Percentiles rank a stretch among this genome's conserved stretches.
phyloP scores from a whole-genome alignment of 2,797 vertebrate genomes.

The Podarcis siculus region DNA sequence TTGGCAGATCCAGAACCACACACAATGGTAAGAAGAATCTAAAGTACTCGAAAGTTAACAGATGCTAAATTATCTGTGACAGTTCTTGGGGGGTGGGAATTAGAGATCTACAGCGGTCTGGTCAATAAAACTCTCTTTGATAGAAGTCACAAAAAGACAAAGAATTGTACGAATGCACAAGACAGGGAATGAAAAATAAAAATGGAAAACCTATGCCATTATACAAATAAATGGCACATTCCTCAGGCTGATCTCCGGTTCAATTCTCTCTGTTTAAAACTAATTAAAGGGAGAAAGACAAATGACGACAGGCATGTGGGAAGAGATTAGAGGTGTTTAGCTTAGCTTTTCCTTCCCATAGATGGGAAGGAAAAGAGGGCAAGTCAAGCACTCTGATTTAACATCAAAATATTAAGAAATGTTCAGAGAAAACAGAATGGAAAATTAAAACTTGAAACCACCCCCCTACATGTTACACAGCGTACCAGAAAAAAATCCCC shows the following conservation, averaged over 20 bases:
- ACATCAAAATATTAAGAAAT: not conserved
- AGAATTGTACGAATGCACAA: not conserved
- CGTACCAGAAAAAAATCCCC: not conserved
- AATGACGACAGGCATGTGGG: not conserved
- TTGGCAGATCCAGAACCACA: not conserved
- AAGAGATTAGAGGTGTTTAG: slow-evolving; percentile 10
- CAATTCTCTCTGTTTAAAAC: slow-evolving; percentile 8
- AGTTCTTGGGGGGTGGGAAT: not conserved
- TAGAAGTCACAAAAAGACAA: slow-evolving; percentile 4
- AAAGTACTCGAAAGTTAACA: not conserved
- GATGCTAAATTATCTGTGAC: not conserved
- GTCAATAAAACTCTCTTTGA: not conserved
- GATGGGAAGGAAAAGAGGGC: not conserved
- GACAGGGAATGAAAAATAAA: not conserved
- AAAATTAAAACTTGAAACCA: not conserved
- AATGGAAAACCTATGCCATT: slow-evolving; percentile 11
- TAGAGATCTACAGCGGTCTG: not conserved
- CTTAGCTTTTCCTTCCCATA: not conserved
- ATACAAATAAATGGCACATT: not conserved
- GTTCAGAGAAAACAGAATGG: not conserved
- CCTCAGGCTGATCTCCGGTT: not conserved
- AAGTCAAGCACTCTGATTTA: not conserved
- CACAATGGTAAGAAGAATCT: not conserved
- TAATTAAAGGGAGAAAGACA: slow-evolving; percentile 2
- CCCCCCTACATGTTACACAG: accelerated